Evolutionary conservation across 2,888 invertebrate genomes (phyloP), one percentile per base, ranked within the genome.

Genomic region (Synergus gifuensis): DNA sequence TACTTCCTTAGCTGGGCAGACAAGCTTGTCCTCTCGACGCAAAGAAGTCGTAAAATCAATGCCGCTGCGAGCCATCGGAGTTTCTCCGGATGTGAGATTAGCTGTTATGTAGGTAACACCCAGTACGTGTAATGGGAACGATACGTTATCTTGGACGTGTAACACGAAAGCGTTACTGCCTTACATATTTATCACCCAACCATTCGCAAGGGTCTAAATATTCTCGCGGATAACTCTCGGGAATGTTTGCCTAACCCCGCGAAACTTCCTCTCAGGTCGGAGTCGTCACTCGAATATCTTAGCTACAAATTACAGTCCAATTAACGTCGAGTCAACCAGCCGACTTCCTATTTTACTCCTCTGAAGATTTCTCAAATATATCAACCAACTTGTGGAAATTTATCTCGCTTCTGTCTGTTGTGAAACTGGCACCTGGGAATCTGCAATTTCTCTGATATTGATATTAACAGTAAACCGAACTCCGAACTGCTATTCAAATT

Each of bases 71-170:
- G 40, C 78, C 62, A 63, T 76, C 76, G 54, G 76, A 73, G 63
- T 76, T 76, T 79, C 73, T 76, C 78, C 76, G 54, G 64, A 76
- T 73, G 73, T 73, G 54, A 73, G 73, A 73, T 73, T 73, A 73
- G 73, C 73, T 28, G 28, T 73, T 73, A 54, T 36, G 73, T 73
- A 54, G 49, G 36, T 60, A 67, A 40, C 76, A 49, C 58, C 66
- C 60, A 76, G 84, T 76, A 82, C 83, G 81, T 82, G 85, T 87
- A 88, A 87, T 87, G 88, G 86, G 83, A 84, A 83, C 86, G 85
- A 87, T 88, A 88, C 87, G 85, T 88, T 87, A 84, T 82, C 86
- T 83, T 82, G 85, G 87, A 87, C 86, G 82, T 84, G 88, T 87
- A 86, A 87, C 86, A 86, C 85, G 85, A 85, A 84, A 83, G 67